Percentiles rank a stretch among this genome's conserved stretches.
Conservation (phyloP, 2,888 invertebrate genomes). For the Dicyrtoma fusca region DNA sequence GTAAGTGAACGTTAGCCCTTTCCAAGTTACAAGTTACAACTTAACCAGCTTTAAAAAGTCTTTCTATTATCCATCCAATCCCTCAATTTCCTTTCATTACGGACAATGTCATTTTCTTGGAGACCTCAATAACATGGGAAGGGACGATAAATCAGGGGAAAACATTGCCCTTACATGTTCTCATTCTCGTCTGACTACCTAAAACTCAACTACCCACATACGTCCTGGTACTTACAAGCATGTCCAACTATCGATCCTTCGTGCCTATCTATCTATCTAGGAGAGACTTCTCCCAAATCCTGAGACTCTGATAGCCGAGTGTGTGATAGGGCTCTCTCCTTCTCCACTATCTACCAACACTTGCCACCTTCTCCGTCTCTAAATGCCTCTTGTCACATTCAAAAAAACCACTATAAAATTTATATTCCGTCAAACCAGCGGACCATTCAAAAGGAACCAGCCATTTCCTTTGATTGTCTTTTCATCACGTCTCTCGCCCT, state of each 20-base stretch:
- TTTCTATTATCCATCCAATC: constrained; percentile 1
- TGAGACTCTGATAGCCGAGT: too few species aligned
- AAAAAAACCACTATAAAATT: background rate
- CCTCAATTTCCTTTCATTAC: constrained; percentile 40
- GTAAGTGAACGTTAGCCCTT: too few species aligned
- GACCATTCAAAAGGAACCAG: constrained; percentile 24
- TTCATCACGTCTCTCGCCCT: constrained; percentile 44
- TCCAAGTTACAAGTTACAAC: too few species aligned
- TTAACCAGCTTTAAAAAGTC: constrained; percentile 9
- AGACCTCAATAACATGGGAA: constrained; percentile 43
- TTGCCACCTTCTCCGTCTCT: background rate
- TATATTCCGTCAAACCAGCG: background rate
- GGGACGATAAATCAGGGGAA: constrained; percentile 44
- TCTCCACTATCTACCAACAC: too few species aligned
- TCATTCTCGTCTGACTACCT: background rate
- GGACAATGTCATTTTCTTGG: constrained; percentile 29
- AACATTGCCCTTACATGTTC: constrained; percentile 16
- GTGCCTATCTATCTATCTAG: too few species aligned
- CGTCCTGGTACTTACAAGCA: too few species aligned
- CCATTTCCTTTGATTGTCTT: constrained; percentile 48
- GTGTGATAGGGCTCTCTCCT: too few species aligned
- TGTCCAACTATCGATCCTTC: too few species aligned
- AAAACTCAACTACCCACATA: too few species aligned
- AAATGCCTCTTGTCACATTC: background rate
- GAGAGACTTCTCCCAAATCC: too few species aligned